A percentile compares a stretch with the other conserved stretches of the same genome.
Conservation (phyloP, 92 coral and sea anemone genomes). For the Porites evermanni region DNA sequence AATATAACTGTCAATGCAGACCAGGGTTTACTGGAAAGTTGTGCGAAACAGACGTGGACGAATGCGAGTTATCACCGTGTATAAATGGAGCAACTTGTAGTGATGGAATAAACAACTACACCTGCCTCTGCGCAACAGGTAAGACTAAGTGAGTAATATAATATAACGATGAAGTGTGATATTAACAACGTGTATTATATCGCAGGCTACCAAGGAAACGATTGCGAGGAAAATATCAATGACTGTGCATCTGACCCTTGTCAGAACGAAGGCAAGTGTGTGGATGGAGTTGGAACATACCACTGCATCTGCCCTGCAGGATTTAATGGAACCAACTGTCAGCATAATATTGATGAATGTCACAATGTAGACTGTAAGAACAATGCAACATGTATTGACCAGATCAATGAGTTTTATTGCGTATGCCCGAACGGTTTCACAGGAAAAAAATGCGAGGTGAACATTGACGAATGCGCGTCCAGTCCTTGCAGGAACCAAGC, state of each 20-base stretch:
- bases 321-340: constrained; percentile 77
- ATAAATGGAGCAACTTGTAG: constrained; percentile 53
- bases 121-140: constrained; percentile 48
- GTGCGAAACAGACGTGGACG: constrained; percentile 55
- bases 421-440: constrained; percentile 70
- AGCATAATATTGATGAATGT: constrained; percentile 71
- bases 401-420: constrained; percentile 45
- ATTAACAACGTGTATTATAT: not conserved
- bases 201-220: constrained; percentile 47
- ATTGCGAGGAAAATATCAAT: constrained; percentile 54
- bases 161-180: too few species aligned
- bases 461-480: constrained; percentile 41
- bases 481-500: constrained; percentile 64
- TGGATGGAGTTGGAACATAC: constrained; percentile 67
- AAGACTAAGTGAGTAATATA: not conserved
- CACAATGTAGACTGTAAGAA: constrained; percentile 64
- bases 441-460: constrained; percentile 63
- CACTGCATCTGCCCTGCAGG: constrained; percentile 78
- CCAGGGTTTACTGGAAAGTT: constrained; percentile 37
- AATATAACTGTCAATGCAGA: constrained; percentile 48
- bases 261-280: constrained; percentile 68
- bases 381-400: constrained; percentile 34
- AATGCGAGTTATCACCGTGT: constrained; percentile 53
- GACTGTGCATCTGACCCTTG: constrained; percentile 66
- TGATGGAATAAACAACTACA: constrained; percentile 44